Evolutionary conservation across 64 coral and sea anemone species (phyloP).

Genomic region (Acropora yongei): DNA sequence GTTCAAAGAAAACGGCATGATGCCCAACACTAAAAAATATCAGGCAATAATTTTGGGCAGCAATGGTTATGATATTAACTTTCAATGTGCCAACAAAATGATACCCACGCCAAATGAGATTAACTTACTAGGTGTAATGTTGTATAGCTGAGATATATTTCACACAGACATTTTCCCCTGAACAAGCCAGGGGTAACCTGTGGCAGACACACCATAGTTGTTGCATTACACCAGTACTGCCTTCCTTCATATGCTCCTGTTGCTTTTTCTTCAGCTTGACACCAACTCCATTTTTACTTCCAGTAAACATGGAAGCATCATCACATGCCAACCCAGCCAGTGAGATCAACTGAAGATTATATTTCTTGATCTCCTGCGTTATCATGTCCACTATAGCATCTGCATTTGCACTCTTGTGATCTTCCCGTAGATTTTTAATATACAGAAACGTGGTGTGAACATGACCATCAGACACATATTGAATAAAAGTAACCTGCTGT

Average conservation of each 20-base stretch:
- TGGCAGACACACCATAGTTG: constrained; percentile 14
- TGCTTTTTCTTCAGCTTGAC: constrained; percentile 3
- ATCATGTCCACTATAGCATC: neutral
- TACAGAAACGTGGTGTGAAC: neutral
- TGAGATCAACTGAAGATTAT: neutral
- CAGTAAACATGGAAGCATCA: neutral
- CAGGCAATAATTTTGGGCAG: no score
- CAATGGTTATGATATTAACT: no score
- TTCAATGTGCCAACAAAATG: no score
- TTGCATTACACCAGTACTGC: neutral
- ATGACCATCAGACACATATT: neutral
- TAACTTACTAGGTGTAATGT: no score
- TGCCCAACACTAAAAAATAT: no score
- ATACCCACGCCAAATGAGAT: no score
- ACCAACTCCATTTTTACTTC: neutral
- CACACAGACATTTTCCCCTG: neutral
- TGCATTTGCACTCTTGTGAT: neutral
- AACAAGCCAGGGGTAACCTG: neutral
- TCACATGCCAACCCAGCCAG: constrained; percentile 2
- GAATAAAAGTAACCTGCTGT: neutral
- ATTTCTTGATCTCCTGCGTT: neutral
- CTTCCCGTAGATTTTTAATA: neutral
- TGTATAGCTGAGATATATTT: neutral
- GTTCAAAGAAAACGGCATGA: no score
- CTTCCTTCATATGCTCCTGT: neutral